Evolutionary conservation across 1,140 invertebrate species (phyloP), one percentile per base, ranked within the genome.

Genomic region (Aporrectodea caliginosa): DNA sequence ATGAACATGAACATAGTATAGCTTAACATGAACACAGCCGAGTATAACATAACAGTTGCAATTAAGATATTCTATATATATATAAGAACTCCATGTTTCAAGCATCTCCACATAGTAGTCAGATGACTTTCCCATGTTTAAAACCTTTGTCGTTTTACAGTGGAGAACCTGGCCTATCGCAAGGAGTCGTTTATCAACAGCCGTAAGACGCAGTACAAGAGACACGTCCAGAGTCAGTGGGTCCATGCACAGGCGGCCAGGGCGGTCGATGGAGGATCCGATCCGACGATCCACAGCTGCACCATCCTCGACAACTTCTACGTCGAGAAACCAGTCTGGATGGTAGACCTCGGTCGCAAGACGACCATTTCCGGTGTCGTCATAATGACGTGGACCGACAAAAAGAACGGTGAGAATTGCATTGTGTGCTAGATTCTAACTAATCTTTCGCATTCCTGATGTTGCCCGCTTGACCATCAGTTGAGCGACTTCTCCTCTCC

Each of bases 301-400:
- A 89, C 90, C 72, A 89, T 91, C n/a, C 84, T 91, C 34, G 90
- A 91, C 84, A 91, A 91, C 84, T 90, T 90, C 79, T 90, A 90
- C 82, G 90, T 90, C 0, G 90, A 90, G 33, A 87, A 89, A 33
- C 90, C 90, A 0, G 86, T 91, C 34, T 90, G 90, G 90, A 91
- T 90, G 85, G 90, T 91, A 1, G 90, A 91, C 82, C 84, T 91
- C 34, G 90, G 90, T 31, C 83, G 83, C 70, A 88, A 87, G 76
- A 84, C 81, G 71, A 83, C 84, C 0, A 85, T 91, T 2, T 84
- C 86, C 1, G 90, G 90, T 12, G 87, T 90, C 27, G 85, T 91
- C 77, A 85, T 90, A 69, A 84, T 84, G 78, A 90, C 90, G 0
- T 91, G 90, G 90, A 90, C 90, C 77, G 90, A 89, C 16, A 85